Evolutionary conservation across 2,797 vertebrate genomes (phyloP), one percentile per base, ranked within the genome.

Genomic region (Chloroceryle amazona): DNA sequence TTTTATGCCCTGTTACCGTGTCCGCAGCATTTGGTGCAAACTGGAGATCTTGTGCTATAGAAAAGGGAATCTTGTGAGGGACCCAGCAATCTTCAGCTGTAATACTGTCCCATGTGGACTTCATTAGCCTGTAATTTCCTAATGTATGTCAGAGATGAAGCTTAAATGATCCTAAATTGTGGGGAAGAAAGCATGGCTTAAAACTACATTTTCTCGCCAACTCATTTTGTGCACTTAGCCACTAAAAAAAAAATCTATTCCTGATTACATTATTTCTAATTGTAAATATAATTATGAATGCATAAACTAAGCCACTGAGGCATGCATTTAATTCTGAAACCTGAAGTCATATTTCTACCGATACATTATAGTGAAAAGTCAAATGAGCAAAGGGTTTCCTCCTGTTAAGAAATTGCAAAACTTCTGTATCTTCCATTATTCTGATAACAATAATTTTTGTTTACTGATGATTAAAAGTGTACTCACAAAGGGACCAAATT

Each of bases 281-380:
- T 81, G 91, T 94, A 92, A 93, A 90, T 93, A 86, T 46, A 87
- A 93, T 94, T 85, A 55, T 52, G 81, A 96, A 58, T 52, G 71
- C 52, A 63, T 41, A 89, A 94, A 89, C 67, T 2, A 4, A 92
- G 66, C 68, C 51, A 62, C 42, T 52, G 88, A 86, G 76, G 74
- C 35, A 11, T 85, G 75, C 81, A 86, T 87, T 95, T 93, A 78
- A 91, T 94, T 85, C 54, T 91, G 85, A 83, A 93, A 93, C 19
- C 11, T 20, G n/a, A 74, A 81, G 49, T 93, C n/a, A 0, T 65
- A 25, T 86, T 93, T 91, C 72, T 88, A 54, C 44, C 11, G 9
- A 54, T 0, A 1, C 41, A n/a, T 73, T 81, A 13, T 2, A 61
- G 65, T 19, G 58, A 58, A 78, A 83, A 91, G 81, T 57, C 82